phyloP scores from a whole-genome alignment of 1,140 invertebrate species.

The Cydia amplana region DNA sequence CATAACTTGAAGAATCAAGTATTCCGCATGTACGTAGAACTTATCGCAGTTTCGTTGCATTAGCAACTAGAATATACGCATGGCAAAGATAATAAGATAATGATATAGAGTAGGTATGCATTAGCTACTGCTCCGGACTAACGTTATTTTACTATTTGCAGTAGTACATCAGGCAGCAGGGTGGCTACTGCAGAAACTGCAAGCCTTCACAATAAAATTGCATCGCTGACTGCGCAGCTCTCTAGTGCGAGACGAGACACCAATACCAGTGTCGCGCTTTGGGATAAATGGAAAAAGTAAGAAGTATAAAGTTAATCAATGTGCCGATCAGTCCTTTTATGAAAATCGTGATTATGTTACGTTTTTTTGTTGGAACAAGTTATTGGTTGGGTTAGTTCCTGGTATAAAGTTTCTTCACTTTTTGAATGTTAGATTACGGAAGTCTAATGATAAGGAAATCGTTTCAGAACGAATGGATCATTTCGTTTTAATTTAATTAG shows the following conservation, averaged over 20 bases:
- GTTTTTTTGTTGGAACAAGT: background rate
- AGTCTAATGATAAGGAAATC: too few species aligned
- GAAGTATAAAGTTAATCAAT: background rate
- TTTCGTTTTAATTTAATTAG: conserved; percentile 2
- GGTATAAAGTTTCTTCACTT: too few species aligned
- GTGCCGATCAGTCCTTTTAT: background rate
- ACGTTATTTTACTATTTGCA: conserved; percentile 39
- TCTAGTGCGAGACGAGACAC: conserved; percentile 58
- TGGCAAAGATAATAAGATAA: too few species aligned
- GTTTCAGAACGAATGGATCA: background rate
- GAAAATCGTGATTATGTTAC: background rate
- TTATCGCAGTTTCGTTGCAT: background rate
- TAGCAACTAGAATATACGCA: background rate
- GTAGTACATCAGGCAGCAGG: conserved; percentile 63
- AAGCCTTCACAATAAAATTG: conserved; percentile 64
- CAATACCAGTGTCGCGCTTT: conserved; percentile 65
- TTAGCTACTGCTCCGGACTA: background rate
- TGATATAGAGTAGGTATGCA: background rate
- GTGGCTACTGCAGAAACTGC: conserved; percentile 60
- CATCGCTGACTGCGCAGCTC: conserved; percentile 63
- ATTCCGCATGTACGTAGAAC: conserved; percentile 63
- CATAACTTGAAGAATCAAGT: conserved; percentile 75
- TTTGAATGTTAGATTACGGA: too few species aligned
- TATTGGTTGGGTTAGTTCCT: too few species aligned
- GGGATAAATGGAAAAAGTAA: conserved; percentile 78